Percentiles rank a stretch among this genome's conserved stretches.
phyloP scores from a whole-genome alignment of 2,113 vertebrate species.

The Ia io region DNA sequence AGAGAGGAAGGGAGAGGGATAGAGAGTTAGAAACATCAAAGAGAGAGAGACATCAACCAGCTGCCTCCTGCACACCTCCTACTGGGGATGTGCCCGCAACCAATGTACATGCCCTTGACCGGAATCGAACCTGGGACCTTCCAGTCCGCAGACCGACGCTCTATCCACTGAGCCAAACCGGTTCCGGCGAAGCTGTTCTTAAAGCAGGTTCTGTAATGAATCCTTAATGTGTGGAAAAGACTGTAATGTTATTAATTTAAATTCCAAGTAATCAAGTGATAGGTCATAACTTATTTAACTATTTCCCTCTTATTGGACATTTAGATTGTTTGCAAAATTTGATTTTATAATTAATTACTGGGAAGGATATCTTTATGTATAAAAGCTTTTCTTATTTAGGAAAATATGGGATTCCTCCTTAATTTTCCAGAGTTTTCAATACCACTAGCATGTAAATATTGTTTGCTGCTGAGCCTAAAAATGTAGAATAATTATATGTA shows the following conservation, averaged over 20 bases:
- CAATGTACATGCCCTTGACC: too few relatives aligned
- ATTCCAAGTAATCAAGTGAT: not conserved
- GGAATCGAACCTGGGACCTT: too few relatives aligned
- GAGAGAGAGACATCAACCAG: too few relatives aligned
- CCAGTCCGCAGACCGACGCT: too few relatives aligned
- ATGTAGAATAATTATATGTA: not conserved
- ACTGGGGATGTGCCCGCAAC: too few relatives aligned
- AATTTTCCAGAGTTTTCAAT: not conserved
- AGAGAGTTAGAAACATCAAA: too few relatives aligned
- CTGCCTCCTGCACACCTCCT: too few relatives aligned
- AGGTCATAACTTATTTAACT: not conserved
- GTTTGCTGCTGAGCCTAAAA: not conserved
- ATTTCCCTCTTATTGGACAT: not conserved
- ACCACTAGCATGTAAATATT: not conserved
- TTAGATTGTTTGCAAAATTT: not conserved
- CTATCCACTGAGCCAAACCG: too few relatives aligned
- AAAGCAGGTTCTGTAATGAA: not conserved
- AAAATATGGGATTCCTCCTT: not conserved
- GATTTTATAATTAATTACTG: not conserved
- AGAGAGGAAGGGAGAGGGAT: too few relatives aligned
- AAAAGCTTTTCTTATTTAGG: not conserved
- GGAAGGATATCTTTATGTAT: not conserved
- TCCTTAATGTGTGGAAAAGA: not conserved
- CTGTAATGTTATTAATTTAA: not conserved
- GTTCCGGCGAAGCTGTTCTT: not conserved